Base-by-base conservation (phyloP, 2,888 invertebrate genomes). In the Drosophila quasianomalipes region DNA sequence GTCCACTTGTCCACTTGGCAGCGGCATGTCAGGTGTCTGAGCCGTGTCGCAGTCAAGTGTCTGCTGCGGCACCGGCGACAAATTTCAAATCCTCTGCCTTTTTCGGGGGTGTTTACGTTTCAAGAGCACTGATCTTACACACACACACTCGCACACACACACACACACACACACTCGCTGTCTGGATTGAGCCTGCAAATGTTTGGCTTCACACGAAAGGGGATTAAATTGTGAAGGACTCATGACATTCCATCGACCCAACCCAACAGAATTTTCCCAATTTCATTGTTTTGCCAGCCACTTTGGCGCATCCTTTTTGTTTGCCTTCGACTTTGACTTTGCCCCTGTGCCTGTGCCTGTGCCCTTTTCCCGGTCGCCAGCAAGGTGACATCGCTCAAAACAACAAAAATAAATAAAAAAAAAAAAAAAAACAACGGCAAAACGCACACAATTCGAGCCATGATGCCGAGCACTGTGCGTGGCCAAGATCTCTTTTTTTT, bases 261-360 rank as follows among this genome's bases (percentile, higher is more conserved):
- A 63, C 53, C 73, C 67, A 67, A 57, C 37, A 12, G 4, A 47
- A 75, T 76, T 76, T 84, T 64, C 76, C 74, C 75, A 87, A 73
- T 81, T 76, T 87, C 87, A 86, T 87, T 84, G 87, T 85, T 84
- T 86, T 82, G 83, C 78, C 84, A 86, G 78, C 84, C 83, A 74
- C 77, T 67, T 66, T 83, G 82, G 79, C 86, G 86, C 86, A 84
- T 83, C 77, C 83, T 81, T 83, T 76, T 76, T 76, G 63, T 62
- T 52, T 35, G 54, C 10, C 41, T 37, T 64, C 52, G 44, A 51
- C 47, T 63, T 37, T 53, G 33, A 31, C 53, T 51, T 16, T 47
- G 22, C 9, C 39, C 12, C 44, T 44, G n/a, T 12, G 19, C n/a
- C 39, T 7, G 9, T 41, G 41, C n/a, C 53, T 33, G 49, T 14